Evolutionary conservation across 2,888 invertebrate genomes (phyloP), one percentile per base, ranked within the genome.

Genomic region (Ametastegia equiseti): DNA sequence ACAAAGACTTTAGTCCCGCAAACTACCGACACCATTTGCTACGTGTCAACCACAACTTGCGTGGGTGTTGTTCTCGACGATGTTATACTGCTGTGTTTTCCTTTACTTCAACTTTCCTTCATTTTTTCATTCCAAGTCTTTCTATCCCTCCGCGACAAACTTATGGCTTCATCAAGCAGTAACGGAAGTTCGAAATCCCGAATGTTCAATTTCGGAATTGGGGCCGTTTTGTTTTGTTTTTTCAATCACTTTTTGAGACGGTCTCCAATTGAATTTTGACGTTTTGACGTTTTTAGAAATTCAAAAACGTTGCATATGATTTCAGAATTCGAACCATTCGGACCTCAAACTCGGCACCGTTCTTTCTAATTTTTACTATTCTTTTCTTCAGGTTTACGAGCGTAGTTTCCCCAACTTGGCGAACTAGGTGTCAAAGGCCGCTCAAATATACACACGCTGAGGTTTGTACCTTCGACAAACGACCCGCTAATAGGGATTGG

Each of bases 1-100:
- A 71, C 71, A 71, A 71, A 71, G 71, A 23, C 67, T 39, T 39
- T 39, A 67, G 67, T 39, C 67, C 71, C 71, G 45, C 45, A 45
- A 45, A 71, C 47, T 30, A 71, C 71, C 71, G 71, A 71, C 27
- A 71, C 30, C 71, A 71, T 71, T 71, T 71, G 71, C 71, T 47
- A 71, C 23, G 45, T 71, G 71, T 71, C 71, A 71, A 71, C 45
- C n/a, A 19, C 15, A 71, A 65, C 7, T 45, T 6, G 42, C 47
- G 71, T 47, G 47, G 47, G 71, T 45, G 27, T 1, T n/a, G 13
- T 45, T 60, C 5, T 30, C 60, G 5, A 60, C 30, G 30, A 60
- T 30, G 60, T 30, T 60, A n/a, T n/a, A 30, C 60, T 54, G 23
- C 23, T 54, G 54, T 54, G 23, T 19, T 54, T 23, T 23, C 23